Percentiles rank a stretch among this genome's conserved stretches.
These are phyloP conservation scores for Scotopteryx bipunctaria DNA, from an alignment of 2,888 invertebrate genomes.

Conservation along the genomic window DNA sequence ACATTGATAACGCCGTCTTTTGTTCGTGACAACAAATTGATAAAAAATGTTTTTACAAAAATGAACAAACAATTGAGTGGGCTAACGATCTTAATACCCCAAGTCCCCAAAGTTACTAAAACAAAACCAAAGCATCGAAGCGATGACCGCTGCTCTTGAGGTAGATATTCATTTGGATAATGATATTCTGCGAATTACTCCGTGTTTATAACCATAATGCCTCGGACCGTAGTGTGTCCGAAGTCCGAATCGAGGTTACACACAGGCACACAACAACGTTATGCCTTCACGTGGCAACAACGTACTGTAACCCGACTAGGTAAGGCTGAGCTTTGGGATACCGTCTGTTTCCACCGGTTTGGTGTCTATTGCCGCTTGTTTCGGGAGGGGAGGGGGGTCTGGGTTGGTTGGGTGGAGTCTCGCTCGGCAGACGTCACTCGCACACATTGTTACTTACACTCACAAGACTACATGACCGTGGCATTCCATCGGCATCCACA, in stretches of 20 bases:
- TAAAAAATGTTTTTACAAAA: slow-evolving; percentile 15
- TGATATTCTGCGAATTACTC: slow-evolving; percentile 80
- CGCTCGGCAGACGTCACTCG: slow-evolving; percentile 80
- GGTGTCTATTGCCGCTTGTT: slow-evolving; percentile 36
- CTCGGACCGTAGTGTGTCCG: slow-evolving; percentile 71
- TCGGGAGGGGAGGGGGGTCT: slow-evolving; percentile 57
- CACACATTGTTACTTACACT: slow-evolving; percentile 61
- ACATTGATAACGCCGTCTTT: slow-evolving; percentile 30
- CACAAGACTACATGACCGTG: slow-evolving; percentile 70
- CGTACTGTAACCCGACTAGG: slow-evolving; percentile 61
- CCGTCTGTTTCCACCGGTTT: slow-evolving; percentile 57
- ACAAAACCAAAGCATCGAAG: slow-evolving; percentile 56
- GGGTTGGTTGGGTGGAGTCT: slow-evolving; percentile 51
- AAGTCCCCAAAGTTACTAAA: slow-evolving; percentile 38
- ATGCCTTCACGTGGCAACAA: slow-evolving; percentile 78
- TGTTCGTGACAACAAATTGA: slow-evolving; percentile 19
- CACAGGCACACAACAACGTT: slow-evolving; percentile 65
- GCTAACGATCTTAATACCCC: slow-evolving; percentile 18
- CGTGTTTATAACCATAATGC: slow-evolving; percentile 78
- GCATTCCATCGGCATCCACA: slow-evolving; percentile 79
- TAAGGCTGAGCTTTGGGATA: slow-evolving; percentile 53
- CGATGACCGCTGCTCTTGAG: slow-evolving; percentile 55
- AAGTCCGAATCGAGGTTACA: slow-evolving; percentile 82
- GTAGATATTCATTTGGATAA: slow-evolving; percentile 77
- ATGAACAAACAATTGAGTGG: slow-evolving; percentile 19